Percentiles rank a stretch among this genome's conserved stretches.
Evolutionary conservation across 2,888 invertebrate genomes (phyloP).

Genomic region (Bruchidius siliquastri): DNA sequence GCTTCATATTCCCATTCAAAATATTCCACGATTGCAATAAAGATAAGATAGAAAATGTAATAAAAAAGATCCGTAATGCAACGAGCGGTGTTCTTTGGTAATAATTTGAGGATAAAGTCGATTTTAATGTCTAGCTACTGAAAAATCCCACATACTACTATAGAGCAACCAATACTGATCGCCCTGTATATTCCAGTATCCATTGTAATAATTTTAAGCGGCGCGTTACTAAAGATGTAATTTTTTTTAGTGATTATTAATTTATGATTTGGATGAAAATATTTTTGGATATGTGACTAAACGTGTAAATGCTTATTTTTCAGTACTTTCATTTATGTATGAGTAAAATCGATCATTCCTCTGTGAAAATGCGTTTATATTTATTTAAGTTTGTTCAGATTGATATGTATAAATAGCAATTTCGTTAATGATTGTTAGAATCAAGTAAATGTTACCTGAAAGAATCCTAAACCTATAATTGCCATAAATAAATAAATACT

Average conservation of each 20-base stretch:
- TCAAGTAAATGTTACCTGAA: neutral
- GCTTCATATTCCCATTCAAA: too few species aligned
- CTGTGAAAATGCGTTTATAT: neutral
- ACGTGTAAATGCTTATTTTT: neutral
- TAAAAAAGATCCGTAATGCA: too few species aligned
- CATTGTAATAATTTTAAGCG: neutral
- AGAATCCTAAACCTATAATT: neutral
- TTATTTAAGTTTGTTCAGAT: neutral
- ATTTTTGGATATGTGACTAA: neutral
- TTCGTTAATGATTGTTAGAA: neutral
- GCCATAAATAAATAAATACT: neutral
- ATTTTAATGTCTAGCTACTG: too few species aligned
- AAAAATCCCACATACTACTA: too few species aligned
- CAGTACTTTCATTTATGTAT: neutral
- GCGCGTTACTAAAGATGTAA: neutral
- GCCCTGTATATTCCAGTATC: too few species aligned
- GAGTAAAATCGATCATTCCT: neutral
- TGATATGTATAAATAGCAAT: neutral
- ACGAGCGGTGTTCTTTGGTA: too few species aligned
- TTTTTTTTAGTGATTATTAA: neutral
- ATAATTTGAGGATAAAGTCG: too few species aligned
- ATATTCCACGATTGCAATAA: too few species aligned
- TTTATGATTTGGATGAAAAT: neutral
- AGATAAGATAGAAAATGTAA: too few species aligned
- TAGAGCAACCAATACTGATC: neutral